These are phyloP conservation scores for Neogobius melanostomus DNA, from an alignment of 2,113 vertebrate species.

Conservation along the genomic window DNA sequence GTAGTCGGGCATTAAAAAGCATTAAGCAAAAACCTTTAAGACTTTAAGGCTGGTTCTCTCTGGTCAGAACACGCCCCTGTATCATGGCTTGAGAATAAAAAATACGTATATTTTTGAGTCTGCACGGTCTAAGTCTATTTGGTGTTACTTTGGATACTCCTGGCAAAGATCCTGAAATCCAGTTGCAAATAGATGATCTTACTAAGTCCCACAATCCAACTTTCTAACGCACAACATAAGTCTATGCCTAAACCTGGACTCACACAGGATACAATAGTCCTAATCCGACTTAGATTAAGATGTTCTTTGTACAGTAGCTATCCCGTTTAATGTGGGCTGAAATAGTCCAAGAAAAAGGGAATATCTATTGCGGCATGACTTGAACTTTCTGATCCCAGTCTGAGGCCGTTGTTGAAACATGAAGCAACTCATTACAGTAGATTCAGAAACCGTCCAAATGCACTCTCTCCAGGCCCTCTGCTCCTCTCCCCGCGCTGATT, in stretches of 20 bases:
- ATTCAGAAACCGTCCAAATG: constrained; percentile 39
- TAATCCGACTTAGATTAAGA: neutral
- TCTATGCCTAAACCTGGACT: neutral
- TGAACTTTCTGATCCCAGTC: neutral
- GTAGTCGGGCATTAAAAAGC: too few species aligned
- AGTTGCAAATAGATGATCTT: too few species aligned
- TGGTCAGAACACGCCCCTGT: too few species aligned
- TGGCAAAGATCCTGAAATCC: too few species aligned
- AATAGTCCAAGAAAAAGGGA: neutral
- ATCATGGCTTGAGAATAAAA: too few species aligned
- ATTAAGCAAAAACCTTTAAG: too few species aligned
- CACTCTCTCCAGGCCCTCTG: constrained; percentile 29
- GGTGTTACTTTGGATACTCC: too few species aligned
- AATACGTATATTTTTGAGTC: too few species aligned
- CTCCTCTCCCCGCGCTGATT: constrained; percentile 29
- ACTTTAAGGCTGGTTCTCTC: too few species aligned
- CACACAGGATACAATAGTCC: neutral
- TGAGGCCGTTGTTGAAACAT: neutral
- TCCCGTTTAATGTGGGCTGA: neutral
- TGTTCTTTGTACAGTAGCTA: neutral
- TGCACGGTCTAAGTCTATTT: too few species aligned
- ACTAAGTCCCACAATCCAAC: neutral
- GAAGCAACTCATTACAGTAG: constrained; percentile 4
- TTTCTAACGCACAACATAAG: neutral
- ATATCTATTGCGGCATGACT: neutral